Conservation (phyloP, 2,888 invertebrate species). For the Congeria kusceri region DNA sequence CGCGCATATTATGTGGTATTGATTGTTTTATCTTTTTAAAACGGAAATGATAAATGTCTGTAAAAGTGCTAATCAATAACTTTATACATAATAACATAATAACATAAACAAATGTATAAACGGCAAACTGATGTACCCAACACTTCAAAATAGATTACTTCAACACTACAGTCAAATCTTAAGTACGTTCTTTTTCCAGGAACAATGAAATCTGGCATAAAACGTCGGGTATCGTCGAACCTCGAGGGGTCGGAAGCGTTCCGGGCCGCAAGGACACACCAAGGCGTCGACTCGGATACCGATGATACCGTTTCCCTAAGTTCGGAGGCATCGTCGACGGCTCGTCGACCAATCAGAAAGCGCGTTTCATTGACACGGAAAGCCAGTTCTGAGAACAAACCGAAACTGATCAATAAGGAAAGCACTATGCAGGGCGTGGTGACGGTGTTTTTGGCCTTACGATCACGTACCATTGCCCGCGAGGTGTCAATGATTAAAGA, state of each 20-base stretch:
- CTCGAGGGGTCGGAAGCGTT: constrained; percentile 11
- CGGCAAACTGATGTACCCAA: too few relatives aligned
- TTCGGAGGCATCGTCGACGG: background rate
- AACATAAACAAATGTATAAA: too few relatives aligned
- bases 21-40: too few relatives aligned
- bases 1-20: too few relatives aligned
- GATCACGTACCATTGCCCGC: constrained; percentile 16
- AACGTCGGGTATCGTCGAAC: constrained; percentile 4
- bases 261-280: constrained; percentile 2
- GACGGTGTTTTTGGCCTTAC: constrained; percentile 5
- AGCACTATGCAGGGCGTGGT: constrained; percentile 17
- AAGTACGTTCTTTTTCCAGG: too few relatives aligned
- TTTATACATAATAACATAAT: too few relatives aligned
- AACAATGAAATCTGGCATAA: background rate
- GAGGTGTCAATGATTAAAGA: constrained; percentile 6
- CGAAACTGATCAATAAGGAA: constrained; percentile 9
- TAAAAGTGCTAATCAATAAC: too few relatives aligned
- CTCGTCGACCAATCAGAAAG: background rate
- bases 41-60: too few relatives aligned
- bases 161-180: too few relatives aligned
- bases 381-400: constrained; percentile 14
- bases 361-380: background rate
- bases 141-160: too few relatives aligned
- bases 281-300: constrained; percentile 14
- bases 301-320: constrained; percentile 17